Conservation (phyloP, 2,113 vertebrate genomes). For the Nothocercus julius region DNA sequence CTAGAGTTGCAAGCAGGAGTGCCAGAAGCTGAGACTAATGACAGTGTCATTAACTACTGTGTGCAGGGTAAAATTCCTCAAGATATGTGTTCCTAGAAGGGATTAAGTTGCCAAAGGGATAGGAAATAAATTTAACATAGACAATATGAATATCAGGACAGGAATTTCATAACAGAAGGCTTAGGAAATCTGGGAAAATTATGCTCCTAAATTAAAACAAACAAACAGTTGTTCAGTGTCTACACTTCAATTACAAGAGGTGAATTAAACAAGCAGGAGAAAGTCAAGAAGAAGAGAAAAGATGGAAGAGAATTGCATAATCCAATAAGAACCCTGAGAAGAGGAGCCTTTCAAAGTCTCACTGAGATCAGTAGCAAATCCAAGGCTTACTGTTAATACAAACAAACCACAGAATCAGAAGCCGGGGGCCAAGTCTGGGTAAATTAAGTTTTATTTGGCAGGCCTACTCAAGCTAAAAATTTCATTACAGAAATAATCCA, state of each 20-base stretch:
- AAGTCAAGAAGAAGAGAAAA: background rate
- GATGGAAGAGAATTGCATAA: background rate
- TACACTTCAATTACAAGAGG: background rate
- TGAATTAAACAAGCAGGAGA: background rate
- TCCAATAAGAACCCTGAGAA: background rate
- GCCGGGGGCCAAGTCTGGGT: background rate
- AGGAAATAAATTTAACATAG: background rate
- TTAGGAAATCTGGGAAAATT: background rate
- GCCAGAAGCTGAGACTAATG: background rate
- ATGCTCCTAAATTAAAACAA: background rate
- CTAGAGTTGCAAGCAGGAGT: background rate
- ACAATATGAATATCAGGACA: background rate
- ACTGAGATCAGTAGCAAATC: background rate
- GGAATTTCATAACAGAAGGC: slow-evolving; percentile 3
- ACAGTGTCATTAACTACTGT: background rate
- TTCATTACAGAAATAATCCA: background rate
- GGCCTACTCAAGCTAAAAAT: slow-evolving; percentile 6
- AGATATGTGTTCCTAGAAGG: background rate
- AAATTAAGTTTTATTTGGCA: background rate
- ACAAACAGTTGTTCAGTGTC: background rate
- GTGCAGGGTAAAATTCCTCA: background rate
- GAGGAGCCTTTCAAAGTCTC: background rate
- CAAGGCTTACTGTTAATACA: slow-evolving; percentile 24
- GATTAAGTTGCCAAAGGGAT: background rate
- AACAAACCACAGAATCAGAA: background rate